These are phyloP conservation scores for Seriola rivoliana DNA, from an alignment of 2,113 vertebrate species.

Conservation along the genomic window DNA sequence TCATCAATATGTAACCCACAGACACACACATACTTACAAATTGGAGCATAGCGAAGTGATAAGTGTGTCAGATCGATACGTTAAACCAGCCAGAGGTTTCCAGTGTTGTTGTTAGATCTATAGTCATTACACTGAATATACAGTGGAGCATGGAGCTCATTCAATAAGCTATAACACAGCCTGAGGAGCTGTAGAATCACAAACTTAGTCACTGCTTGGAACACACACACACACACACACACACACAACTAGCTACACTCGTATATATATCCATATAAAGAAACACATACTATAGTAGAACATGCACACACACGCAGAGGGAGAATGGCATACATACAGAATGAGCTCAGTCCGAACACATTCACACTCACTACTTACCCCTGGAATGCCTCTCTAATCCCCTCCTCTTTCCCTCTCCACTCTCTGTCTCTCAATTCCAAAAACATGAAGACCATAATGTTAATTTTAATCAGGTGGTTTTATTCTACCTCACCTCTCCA, in stretches of 20 bases:
- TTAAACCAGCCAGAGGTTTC: conserved; percentile 53
- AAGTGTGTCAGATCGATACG: conserved; percentile 48
- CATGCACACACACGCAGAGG: not conserved
- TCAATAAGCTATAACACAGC: conserved; percentile 53
- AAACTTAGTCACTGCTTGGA: not conserved
- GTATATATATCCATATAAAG: not conserved
- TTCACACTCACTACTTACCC: not conserved
- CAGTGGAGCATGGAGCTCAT: conserved; percentile 40
- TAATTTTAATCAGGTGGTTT: conserved; percentile 62
- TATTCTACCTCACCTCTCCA: conserved; percentile 52
- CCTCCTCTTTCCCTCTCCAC: not conserved
- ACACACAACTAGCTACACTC: not conserved
- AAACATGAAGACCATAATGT: conserved; percentile 41
- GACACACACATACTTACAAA: not conserved
- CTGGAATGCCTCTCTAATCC: not conserved
- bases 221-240: conserved; percentile 6
- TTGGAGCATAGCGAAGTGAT: conserved; percentile 8
- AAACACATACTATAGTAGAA: not conserved
- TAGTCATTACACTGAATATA: conserved; percentile 64
- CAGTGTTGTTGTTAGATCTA: conserved; percentile 52
- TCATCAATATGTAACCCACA: not conserved
- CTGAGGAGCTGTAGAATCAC: conserved; percentile 18
- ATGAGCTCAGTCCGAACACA: conserved; percentile 16
- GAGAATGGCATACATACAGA: not conserved
- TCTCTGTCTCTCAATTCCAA: conserved; percentile 15